These are phyloP conservation scores for Pongo pygmaeus DNA, from an alignment of 2,113 vertebrate species.

Conservation along the genomic window DNA sequence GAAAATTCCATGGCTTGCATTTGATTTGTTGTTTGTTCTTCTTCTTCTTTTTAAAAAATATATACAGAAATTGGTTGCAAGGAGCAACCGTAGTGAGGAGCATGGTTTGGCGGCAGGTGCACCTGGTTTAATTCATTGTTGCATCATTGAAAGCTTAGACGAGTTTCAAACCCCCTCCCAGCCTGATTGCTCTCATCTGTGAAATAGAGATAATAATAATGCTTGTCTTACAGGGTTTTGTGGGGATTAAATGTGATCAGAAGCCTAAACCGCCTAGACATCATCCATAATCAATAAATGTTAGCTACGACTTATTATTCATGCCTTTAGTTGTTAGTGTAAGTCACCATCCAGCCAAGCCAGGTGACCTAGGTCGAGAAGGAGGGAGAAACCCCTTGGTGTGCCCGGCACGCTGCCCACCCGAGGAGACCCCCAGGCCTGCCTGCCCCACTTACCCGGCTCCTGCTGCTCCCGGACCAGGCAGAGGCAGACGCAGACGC, in stretches of 20 bases:
- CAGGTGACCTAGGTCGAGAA: no score
- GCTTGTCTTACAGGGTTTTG: rapidly evolving
- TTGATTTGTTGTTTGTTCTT: not conserved
- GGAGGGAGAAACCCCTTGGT: not conserved
- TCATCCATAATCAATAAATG: rapidly evolving
- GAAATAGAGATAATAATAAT: no score
- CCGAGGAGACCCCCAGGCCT: no score
- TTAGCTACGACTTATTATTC: rapidly evolving
- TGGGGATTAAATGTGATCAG: not conserved
- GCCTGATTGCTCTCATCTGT: no score
- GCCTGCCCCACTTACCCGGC: not conserved
- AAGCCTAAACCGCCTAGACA: not conserved
- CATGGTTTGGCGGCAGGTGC: rapidly evolving
- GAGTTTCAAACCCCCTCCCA: rapidly evolving
- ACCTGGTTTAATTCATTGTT: rapidly evolving
- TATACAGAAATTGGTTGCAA: not conserved
- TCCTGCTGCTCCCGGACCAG: not conserved
- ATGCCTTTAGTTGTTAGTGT: no score
- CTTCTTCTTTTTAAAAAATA: not conserved
- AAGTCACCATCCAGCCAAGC: no score
- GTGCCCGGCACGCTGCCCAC: rapidly evolving
- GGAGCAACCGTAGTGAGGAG: rapidly evolving
- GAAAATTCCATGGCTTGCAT: not conserved
- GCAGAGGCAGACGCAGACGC: no score
- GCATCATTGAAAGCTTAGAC: rapidly evolving